These are phyloP conservation scores for Amphipyra tragopoginis DNA, from an alignment of 2,888 invertebrate genomes.

Conservation along the genomic window DNA sequence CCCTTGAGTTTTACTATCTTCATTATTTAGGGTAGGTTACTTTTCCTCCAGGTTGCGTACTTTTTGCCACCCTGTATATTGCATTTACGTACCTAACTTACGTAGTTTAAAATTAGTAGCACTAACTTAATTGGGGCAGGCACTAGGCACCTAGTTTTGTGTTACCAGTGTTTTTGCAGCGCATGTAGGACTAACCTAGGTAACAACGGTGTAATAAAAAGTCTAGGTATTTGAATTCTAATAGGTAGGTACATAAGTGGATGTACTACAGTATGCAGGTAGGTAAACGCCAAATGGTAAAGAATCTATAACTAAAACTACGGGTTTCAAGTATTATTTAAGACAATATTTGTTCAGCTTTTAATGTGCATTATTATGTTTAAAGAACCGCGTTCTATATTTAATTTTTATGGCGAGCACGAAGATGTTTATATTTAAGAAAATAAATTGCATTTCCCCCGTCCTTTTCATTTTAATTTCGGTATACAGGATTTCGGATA, in stretches of 20 bases:
- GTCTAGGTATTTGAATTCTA: constrained; percentile 24
- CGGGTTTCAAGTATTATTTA: constrained; percentile 6
- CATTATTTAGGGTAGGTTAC: no score
- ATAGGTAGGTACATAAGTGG: constrained; percentile 1
- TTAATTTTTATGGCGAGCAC: no score
- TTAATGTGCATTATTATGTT: constrained; percentile 11
- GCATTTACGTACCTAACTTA: constrained; percentile 12
- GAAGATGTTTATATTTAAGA: neutral
- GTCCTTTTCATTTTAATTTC: constrained; percentile 3
- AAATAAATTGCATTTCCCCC: neutral
- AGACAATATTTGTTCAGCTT: constrained; percentile 31
- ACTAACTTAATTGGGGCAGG: constrained; percentile 56
- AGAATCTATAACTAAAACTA: constrained; percentile 22
- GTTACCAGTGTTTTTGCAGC: constrained; percentile 26
- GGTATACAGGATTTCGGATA: neutral
- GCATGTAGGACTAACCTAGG: constrained; percentile 24
- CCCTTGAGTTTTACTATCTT: no score
- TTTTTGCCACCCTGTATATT: no score
- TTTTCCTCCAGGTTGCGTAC: no score
- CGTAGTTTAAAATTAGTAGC: constrained; percentile 22
- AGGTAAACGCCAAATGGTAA: constrained; percentile 8
- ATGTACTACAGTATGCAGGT: constrained; percentile 20
- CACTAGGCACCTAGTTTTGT: constrained; percentile 42
- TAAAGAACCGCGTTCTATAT: constrained; percentile 7
- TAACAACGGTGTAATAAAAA: constrained; percentile 29